Conservation (phyloP, 2,888 invertebrate species). For the Nomada fabriciana region DNA sequence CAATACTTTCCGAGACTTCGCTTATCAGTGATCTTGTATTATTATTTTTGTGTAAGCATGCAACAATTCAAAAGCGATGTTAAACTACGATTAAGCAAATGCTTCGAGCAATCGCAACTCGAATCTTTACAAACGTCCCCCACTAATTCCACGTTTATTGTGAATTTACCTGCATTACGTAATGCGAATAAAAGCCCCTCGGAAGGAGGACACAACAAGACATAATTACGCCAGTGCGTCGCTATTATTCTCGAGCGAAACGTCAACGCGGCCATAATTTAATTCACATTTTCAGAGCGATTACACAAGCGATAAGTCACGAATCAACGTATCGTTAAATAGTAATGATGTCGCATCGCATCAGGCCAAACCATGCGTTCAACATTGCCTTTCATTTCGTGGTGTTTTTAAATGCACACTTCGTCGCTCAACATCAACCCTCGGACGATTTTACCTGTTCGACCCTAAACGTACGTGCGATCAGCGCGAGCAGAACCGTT, state of each 20-base stretch:
- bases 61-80: too few relatives aligned
- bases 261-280: slow-evolving; percentile 1
- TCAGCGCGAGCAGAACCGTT: slow-evolving; percentile 59
- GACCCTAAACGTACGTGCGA: slow-evolving; percentile 66
- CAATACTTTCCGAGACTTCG: too few relatives aligned
- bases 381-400: slow-evolving; percentile 30
- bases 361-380: not conserved
- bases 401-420: slow-evolving; percentile 59
- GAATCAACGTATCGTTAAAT: slow-evolving; percentile 30
- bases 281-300: slow-evolving; percentile 15
- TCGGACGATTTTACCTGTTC: slow-evolving; percentile 49
- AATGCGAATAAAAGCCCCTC: not conserved
- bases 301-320: slow-evolving; percentile 6
- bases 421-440: slow-evolving; percentile 56
- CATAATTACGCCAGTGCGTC: not conserved
- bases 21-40: too few relatives aligned
- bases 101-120: too few relatives aligned
- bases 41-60: too few relatives aligned
- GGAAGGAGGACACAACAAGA: not conserved
- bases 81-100: too few relatives aligned
- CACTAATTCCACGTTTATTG: not conserved
- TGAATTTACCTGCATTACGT: not conserved
- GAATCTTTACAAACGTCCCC: not conserved
- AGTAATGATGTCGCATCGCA: slow-evolving; percentile 20
- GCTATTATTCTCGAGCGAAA: not conserved